These are phyloP conservation scores for Chalcis sispes DNA, from an alignment of 2,888 invertebrate genomes.

Conservation along the genomic window DNA sequence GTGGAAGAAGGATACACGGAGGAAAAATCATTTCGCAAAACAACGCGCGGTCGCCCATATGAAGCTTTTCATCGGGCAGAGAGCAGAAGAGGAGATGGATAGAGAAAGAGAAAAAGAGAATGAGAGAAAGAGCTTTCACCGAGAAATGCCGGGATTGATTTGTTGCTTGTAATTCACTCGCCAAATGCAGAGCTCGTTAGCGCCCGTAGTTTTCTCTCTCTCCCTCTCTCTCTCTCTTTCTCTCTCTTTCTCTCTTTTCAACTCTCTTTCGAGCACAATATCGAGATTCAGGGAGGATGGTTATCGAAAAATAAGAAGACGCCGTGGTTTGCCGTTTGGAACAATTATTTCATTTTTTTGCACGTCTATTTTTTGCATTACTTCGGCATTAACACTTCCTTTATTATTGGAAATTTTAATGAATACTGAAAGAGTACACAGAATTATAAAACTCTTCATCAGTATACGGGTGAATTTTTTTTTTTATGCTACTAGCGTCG, in stretches of 20 bases:
- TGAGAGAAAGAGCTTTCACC: conserved; percentile 14
- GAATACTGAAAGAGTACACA: conserved; percentile 1
- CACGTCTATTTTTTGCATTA: neutral
- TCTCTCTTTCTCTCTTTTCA: neutral
- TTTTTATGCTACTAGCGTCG: too few relatives aligned
- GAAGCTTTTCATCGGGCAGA: conserved; percentile 16
- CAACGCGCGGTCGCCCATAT: neutral
- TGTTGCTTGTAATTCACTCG: conserved; percentile 29
- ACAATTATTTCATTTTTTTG: conserved; percentile 21
- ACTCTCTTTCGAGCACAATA: too few relatives aligned
- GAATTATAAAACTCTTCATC: too few relatives aligned
- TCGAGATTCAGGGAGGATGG: neutral
- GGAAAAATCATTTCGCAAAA: conserved; percentile 6
- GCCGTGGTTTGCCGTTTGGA: neutral
- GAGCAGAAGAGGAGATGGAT: neutral
- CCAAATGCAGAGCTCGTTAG: conserved; percentile 34
- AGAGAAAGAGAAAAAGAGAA: too few relatives aligned
- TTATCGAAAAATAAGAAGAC: conserved; percentile 5
- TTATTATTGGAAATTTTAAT: conserved; percentile 3
- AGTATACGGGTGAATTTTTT: too few relatives aligned
- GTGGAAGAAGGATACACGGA: too few relatives aligned
- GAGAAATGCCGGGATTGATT: conserved; percentile 29
- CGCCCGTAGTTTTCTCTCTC: neutral
- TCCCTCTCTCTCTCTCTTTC: neutral
- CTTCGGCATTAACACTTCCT: neutral